Evolutionary conservation across 2,113 vertebrate genomes (phyloP).

Genomic region (Herpailurus yagouaroundi): DNA sequence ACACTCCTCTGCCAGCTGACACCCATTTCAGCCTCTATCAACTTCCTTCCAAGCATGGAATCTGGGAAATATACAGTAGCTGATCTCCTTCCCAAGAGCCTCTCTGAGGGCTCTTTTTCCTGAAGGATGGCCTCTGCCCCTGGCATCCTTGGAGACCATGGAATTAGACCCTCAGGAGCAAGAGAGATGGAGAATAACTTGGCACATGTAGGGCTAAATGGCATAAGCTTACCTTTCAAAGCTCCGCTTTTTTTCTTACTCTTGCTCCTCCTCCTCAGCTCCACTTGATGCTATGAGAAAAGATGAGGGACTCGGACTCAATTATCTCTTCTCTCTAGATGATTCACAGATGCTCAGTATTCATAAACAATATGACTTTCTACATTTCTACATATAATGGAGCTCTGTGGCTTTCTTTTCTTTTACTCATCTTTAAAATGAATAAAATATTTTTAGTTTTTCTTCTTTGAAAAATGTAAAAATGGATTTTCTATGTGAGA

Average conservation of each 20-base stretch:
- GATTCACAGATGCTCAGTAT: neutral
- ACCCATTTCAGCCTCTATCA: too few species aligned
- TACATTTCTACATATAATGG: neutral
- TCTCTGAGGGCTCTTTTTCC: neutral
- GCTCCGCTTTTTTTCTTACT: neutral
- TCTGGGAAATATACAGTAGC: neutral
- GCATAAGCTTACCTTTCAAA: slow-evolving; percentile 18
- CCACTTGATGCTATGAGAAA: neutral
- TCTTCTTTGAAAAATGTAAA: neutral
- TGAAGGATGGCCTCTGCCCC: neutral
- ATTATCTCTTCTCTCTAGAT: neutral
- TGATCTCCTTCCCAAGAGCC: neutral
- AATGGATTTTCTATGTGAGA: neutral
- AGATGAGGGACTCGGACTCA: neutral
- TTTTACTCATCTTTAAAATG: neutral
- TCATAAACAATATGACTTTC: neutral
- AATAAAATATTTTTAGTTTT: neutral
- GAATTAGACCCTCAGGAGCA: neutral
- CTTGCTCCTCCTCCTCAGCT: neutral
- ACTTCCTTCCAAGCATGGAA: neutral
- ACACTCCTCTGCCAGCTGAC: neutral
- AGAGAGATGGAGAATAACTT: neutral
- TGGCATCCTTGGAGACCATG: neutral
- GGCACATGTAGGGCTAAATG: too few species aligned
- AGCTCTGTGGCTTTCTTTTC: too few species aligned